phyloP scores from a whole-genome alignment of 2,888 invertebrate species.

The Nemurella pictetii region DNA sequence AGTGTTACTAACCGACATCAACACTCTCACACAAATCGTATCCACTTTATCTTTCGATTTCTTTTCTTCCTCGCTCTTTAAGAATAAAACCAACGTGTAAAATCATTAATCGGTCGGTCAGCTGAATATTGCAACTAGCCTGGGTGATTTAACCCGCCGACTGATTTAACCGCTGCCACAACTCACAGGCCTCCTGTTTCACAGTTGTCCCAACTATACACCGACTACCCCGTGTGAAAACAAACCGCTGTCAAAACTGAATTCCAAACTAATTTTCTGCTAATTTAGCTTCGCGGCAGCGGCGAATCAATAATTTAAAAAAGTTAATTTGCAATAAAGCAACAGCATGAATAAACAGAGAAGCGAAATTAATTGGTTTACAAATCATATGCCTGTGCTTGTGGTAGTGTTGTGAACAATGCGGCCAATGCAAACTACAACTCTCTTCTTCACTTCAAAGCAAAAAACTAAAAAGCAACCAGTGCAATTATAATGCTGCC shows the following conservation, averaged over 20 bases:
- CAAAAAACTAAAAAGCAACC: background rate
- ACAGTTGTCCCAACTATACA: background rate
- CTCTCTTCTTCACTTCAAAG: background rate
- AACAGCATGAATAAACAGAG: background rate
- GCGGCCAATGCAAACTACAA: background rate
- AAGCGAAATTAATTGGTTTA: background rate
- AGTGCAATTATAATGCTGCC: background rate
- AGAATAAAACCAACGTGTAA: too few relatives aligned
- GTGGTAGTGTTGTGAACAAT: too few relatives aligned
- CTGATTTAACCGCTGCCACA: too few relatives aligned
- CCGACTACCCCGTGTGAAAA: background rate
- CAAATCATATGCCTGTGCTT: background rate
- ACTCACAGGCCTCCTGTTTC: too few relatives aligned
- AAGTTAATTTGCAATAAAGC: background rate
- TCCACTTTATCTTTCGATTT: too few relatives aligned
- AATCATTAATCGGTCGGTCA: too few relatives aligned
- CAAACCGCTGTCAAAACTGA: background rate
- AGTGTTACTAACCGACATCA: too few relatives aligned
- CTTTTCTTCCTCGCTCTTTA: too few relatives aligned
- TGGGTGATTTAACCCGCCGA: too few relatives aligned
- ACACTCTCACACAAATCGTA: too few relatives aligned
- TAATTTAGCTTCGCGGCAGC: background rate
- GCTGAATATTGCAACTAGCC: too few relatives aligned
- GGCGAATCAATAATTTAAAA: background rate
- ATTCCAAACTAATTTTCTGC: background rate